Evolutionary conservation across 2,888 invertebrate species (phyloP).

Genomic region (Anoplius nigerrimus): DNA sequence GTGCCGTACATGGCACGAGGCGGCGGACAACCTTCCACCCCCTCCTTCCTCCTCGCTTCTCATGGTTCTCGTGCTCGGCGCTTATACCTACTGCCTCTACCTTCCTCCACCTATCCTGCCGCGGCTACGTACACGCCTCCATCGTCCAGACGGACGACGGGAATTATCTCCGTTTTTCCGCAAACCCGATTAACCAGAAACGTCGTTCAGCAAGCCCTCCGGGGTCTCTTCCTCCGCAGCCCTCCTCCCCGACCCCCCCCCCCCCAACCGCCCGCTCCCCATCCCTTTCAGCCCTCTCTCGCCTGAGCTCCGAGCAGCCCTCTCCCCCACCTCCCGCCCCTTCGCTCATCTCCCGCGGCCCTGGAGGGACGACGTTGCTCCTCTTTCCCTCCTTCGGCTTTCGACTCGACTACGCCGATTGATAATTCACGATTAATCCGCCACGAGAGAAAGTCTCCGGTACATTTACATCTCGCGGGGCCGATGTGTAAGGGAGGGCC

Average conservation of each 20-base stretch:
- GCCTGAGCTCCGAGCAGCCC: too few relatives aligned
- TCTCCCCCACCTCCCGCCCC: not conserved
- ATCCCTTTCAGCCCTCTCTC: constrained; percentile 17
- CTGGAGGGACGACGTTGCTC: constrained; percentile 1
- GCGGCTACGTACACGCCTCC: constrained; percentile 51
- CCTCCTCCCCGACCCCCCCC: constrained; percentile 12
- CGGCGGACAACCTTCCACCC: constrained; percentile 27
- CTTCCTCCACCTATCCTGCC: constrained; percentile 42
- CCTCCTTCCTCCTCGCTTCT: constrained; percentile 36
- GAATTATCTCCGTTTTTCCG: constrained; percentile 71
- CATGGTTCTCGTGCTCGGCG: constrained; percentile 20
- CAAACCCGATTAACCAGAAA: constrained; percentile 72
- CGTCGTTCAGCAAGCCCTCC: constrained; percentile 59
- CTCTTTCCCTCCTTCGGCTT: constrained; percentile 46
- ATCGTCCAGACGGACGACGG: constrained; percentile 64
- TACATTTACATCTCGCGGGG: not conserved
- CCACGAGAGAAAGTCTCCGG: constrained; percentile 19
- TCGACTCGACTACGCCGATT: constrained; percentile 45
- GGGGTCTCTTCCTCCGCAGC: constrained; percentile 34
- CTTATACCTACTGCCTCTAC: constrained; percentile 40
- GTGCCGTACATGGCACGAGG: constrained; percentile 24
- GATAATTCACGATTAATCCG: constrained; percentile 60
- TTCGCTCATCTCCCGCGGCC: constrained; percentile 32
- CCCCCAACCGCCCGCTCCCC: not conserved
- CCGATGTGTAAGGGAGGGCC: too few relatives aligned